phyloP scores from a whole-genome alignment of 64 coral and sea anemone genomes.

The Orbicella faveolata region DNA sequence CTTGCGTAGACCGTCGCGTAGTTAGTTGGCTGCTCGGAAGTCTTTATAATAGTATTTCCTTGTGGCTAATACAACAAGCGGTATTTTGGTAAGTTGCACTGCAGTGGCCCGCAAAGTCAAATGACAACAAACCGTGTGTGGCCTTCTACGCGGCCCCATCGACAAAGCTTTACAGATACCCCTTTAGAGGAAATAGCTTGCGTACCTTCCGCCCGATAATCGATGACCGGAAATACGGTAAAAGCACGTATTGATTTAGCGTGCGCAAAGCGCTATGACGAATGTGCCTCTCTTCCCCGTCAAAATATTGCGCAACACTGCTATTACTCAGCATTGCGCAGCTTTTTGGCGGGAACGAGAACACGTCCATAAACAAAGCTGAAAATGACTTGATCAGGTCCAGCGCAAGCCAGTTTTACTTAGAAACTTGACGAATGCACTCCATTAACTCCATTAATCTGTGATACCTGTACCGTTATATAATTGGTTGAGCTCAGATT shows the following conservation, averaged over 20 bases:
- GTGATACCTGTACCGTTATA: no score
- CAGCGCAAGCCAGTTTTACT: no score
- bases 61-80: neutral
- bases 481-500: no score
- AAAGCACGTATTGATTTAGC: neutral
- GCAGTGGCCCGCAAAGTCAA: neutral
- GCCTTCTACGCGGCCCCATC: neutral
- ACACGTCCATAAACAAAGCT: no score
- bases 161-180: neutral
- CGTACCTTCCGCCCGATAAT: neutral
- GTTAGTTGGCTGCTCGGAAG: neutral
- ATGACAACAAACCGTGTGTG: slow-evolving; percentile 4
- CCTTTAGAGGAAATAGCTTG: neutral
- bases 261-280: neutral
- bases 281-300: neutral
- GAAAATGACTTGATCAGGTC: no score
- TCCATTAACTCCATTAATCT: no score
- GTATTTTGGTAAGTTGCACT: neutral
- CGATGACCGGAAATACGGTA: neutral
- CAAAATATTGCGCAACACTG: neutral
- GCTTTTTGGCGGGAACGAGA: no score
- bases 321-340: no score
- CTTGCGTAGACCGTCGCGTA: neutral
- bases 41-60: neutral
- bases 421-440: no score